Base-by-base conservation (phyloP, 2,888 invertebrate species). In the Amiota mariae region DNA sequence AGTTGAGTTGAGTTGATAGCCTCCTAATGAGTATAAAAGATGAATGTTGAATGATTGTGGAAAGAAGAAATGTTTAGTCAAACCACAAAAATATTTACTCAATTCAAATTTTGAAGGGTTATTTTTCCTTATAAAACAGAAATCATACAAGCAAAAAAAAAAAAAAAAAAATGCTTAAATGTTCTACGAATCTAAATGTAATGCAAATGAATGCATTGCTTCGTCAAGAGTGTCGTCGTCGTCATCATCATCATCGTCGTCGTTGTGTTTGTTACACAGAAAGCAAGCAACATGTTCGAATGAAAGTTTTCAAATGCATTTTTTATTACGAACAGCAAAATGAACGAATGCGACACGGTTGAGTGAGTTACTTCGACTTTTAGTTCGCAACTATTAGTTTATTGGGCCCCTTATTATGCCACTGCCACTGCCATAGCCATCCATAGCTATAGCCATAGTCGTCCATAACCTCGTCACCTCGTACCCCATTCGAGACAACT, bases 181-280 rank as follows among this genome's bases (percentile, higher is more conserved):
- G 15, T 59, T 15, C 18, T 12, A 15, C 20, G 20, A 9, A 9
- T 15, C 59, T 59, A 67, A 61, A 67, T 67, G 20, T 8, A 51
- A 67, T 67, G 67, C 67, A 67, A 67, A 67, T 67, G 67, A 36
- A 67, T 67, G 67, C 67, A 67, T 67, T 67, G 67, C 67, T 36
- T 6, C 24, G 9, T 54, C 36, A 36, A 6, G 36, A 36, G 36
- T 36, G 36, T 36, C 36, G 36, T 36, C 2, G 36, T 36, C 36
- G 36, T 36, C n/a, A n/a, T n/a, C n/a, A n/a, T n/a, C n/a, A 3
- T 24, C 24, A 3, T 24, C 24, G 24, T 24, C 3, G 36, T 36
- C 36, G 36, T 36, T 36, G 36, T 36, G 36, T 36, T 36, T 6
- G 36, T 36, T 36, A 36, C 36, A 36, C 6, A 36, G 6, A 36